A percentile compares a stretch with the other conserved stretches of the same genome.
These are phyloP conservation scores for Lasioglossum villosulum DNA, from an alignment of 2,888 invertebrate species.

Conservation along the genomic window DNA sequence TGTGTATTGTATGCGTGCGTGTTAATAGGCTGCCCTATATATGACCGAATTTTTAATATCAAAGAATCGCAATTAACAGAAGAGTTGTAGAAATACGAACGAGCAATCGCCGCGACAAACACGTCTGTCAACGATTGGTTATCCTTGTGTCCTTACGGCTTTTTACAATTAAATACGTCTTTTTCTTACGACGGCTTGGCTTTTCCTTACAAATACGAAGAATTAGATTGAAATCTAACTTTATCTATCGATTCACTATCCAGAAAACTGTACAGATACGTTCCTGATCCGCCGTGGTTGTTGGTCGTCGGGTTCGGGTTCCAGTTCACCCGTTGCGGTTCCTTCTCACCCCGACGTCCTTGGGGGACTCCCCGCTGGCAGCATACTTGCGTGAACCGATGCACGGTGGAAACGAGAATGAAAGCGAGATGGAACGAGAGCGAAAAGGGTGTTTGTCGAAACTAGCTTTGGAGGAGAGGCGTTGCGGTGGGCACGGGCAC, in stretches of 20 bases:
- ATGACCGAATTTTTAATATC: too few relatives aligned
- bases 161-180: too few relatives aligned
- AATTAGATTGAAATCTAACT: too few relatives aligned
- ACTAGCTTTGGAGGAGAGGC: constrained; percentile 63
- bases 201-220: too few relatives aligned
- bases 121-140: too few relatives aligned
- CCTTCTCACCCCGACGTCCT: constrained; percentile 50
- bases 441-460: constrained; percentile 64
- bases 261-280: background rate
- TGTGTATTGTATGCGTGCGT: too few relatives aligned
- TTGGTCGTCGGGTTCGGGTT: constrained; percentile 34
- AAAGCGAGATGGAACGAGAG: constrained; percentile 34
- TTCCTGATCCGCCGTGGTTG: background rate
- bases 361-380: constrained; percentile 75
- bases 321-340: constrained; percentile 48
- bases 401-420: constrained; percentile 17
- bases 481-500: constrained; percentile 60
- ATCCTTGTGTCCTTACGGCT: too few relatives aligned
- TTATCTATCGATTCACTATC: background rate
- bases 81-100: too few relatives aligned
- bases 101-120: too few relatives aligned
- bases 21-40: too few relatives aligned
- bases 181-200: too few relatives aligned
- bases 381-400: constrained; percentile 62
- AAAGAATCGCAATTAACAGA: too few relatives aligned